Evolutionary conservation across 2,113 vertebrate species (phyloP), one percentile per base, ranked within the genome.

Genomic region (Thalassoma bifasciatum): DNA sequence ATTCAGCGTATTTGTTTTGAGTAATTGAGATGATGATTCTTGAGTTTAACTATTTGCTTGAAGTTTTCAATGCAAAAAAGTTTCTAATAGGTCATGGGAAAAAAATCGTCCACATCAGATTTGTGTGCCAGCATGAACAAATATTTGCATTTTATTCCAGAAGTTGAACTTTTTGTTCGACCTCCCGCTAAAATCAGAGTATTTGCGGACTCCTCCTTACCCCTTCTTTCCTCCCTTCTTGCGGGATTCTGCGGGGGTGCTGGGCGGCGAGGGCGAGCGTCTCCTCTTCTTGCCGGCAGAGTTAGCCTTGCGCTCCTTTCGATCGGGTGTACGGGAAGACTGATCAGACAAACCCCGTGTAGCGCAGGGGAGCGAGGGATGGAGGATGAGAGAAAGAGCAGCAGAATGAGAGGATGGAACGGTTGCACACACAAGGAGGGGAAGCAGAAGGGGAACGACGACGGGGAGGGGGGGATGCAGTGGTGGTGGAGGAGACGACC

Each of bases 221-320:
- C 97, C 96, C 84, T 98, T 99, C 89, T 98, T 99, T 40, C 95
- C 96, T 2, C 96, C 94, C 86, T 99, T 99, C 73, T 98, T 99
- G 66, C 97, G 94, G 0, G 97, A 97, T 73, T 99, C 98, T 2
- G 90, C 91, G 0, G 96, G 95, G 14, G 95, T 96, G 7, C 95
- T 96, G 0, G 97, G 96, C 13, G 97, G 97, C 0, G 98, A 98
- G 50, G 97, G 97, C 0, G 97, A 98, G 77, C 97, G 96, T 49
- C 97, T 96, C 79, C 97, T 96, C 91, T 99, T 99, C 83, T 98
- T 95, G 23, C 95, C 91, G 0, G 94, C 93, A 0, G 95, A 94
- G 65, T 96, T 93, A 50, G 97, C 95, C 89, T 97, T 99, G 90
- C 97, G 94, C 88, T 99, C 98, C 92, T 98, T 97, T 77, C 97